phyloP scores from a whole-genome alignment of 2,113 vertebrate species.

The Acinonyx jubatus region DNA sequence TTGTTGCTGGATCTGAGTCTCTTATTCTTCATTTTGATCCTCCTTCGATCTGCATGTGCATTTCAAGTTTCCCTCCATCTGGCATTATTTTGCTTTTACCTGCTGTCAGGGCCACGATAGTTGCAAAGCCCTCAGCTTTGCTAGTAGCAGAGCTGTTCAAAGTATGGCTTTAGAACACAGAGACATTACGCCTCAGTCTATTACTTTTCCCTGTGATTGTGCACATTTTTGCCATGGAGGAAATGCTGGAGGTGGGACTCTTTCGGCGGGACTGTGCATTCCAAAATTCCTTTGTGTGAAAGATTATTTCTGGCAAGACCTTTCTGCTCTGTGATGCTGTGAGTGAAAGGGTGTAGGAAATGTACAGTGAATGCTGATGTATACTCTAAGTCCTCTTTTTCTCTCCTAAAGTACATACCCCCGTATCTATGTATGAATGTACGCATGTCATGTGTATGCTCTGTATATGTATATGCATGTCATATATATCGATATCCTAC shows the following conservation, averaged over 20 bases:
- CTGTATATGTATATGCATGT: background rate
- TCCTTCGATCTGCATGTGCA: background rate
- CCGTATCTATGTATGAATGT: background rate
- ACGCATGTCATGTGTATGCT: background rate
- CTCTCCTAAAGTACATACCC: background rate
- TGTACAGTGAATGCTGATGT: background rate
- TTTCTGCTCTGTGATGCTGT: background rate
- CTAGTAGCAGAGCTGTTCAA: background rate
- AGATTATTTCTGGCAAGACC: slow-evolving; percentile 40
- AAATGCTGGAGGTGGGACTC: slow-evolving; percentile 32
- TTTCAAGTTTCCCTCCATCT: background rate
- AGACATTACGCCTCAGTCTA: background rate
- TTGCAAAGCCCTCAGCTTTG: background rate
- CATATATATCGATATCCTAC: background rate
- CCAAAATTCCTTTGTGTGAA: slow-evolving; percentile 35
- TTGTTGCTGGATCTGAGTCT: background rate
- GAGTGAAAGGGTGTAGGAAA: background rate
- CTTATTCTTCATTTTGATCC: background rate
- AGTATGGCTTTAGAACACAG: background rate
- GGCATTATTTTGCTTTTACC: background rate
- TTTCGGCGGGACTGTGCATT: background rate
- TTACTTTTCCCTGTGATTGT: slow-evolving; percentile 40
- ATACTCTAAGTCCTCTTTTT: background rate
- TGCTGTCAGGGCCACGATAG: background rate
- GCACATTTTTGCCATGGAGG: background rate